These are phyloP conservation scores for Smithornis capensis DNA, from an alignment of 2,113 vertebrate species.

Conservation along the genomic window DNA sequence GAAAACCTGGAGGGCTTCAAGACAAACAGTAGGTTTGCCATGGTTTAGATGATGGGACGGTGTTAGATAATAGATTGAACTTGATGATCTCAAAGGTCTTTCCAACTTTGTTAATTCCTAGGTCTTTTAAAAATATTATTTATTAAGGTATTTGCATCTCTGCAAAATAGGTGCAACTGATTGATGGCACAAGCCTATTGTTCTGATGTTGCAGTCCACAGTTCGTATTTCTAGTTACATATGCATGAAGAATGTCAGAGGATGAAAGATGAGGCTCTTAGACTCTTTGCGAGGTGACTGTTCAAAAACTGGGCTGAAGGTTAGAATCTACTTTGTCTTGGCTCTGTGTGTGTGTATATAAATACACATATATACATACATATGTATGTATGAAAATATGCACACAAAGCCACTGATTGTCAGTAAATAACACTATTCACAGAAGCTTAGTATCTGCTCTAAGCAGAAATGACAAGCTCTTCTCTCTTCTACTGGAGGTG, in stretches of 20 bases:
- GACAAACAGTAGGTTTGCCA: neutral
- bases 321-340: neutral
- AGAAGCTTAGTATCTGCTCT: neutral
- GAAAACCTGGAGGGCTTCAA: neutral
- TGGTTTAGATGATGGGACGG: too few species aligned
- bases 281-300: neutral
- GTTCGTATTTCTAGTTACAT: neutral
- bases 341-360: neutral
- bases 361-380: neutral
- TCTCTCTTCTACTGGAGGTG: neutral
- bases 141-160: neutral
- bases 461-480: neutral
- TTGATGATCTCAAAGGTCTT: too few species aligned
- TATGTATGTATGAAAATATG: neutral
- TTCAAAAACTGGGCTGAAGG: neutral
- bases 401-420: neutral
- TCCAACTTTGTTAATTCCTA: too few species aligned
- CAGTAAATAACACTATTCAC: neutral
- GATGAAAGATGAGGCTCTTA: neutral
- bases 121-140: neutral
- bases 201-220: neutral
- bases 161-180: neutral
- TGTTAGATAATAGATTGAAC: too few species aligned
- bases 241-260: neutral
- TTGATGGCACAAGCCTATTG: fast-evolving